Evolutionary conservation across 1,140 invertebrate species (phyloP).

Genomic region (Sycophaga agraensis): DNA sequence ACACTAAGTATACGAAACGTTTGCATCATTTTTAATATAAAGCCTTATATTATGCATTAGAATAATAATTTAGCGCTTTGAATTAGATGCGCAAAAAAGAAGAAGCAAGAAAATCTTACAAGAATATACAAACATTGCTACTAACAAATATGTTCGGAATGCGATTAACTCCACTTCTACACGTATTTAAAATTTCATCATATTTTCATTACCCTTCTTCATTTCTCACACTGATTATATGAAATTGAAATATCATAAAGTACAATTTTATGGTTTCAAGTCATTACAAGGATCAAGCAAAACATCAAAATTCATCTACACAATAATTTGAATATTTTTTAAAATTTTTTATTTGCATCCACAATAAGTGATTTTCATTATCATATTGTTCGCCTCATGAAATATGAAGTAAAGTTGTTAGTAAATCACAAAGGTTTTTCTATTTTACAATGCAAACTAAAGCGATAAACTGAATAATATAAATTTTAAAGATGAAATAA

Average conservation of each 20-base stretch:
- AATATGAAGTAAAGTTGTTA: conserved; percentile 6
- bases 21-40: conserved; percentile 6
- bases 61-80: conserved; percentile 21
- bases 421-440: conserved; percentile 6
- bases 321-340: conserved; percentile 18
- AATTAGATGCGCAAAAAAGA: conserved; percentile 6
- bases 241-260: conserved; percentile 18
- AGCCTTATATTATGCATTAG: conserved; percentile 10
- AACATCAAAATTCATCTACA: conserved; percentile 27
- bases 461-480: too few relatives aligned
- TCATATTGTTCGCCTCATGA: background rate
- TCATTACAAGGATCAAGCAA: conserved; percentile 18
- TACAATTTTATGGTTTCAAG: conserved; percentile 20
- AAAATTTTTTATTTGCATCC: conserved; percentile 8
- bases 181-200: conserved; percentile 1
- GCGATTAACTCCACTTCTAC: conserved; percentile 15
- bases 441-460: too few relatives aligned
- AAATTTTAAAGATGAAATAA: conserved; percentile 19
- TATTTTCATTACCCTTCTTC: background rate
- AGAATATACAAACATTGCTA: conserved; percentile 24
- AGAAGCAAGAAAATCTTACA: conserved; percentile 27
- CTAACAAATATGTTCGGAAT: conserved; percentile 27
- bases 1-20: background rate
- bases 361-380: conserved; percentile 14
- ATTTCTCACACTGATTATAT: conserved; percentile 21